Percentiles rank a stretch among this genome's conserved stretches.
phyloP scores from a whole-genome alignment of 2,888 invertebrate species.

The Empis stercorea region DNA sequence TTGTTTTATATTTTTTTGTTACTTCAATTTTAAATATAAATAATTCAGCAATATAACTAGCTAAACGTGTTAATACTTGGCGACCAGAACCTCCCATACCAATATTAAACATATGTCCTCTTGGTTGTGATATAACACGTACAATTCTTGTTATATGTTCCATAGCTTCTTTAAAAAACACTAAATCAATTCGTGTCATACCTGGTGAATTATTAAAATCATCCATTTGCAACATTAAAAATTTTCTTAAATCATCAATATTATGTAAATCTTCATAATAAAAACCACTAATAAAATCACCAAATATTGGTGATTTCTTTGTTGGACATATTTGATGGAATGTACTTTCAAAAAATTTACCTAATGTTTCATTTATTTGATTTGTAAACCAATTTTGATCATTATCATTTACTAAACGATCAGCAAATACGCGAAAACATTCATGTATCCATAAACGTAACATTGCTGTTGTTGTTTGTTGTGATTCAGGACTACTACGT shows the following conservation, averaged over 20 bases:
- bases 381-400: conserved; percentile 66
- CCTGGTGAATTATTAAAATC: conserved; percentile 63
- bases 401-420: conserved; percentile 64
- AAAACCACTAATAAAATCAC: conserved; percentile 67
- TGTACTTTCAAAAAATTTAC: conserved; percentile 66
- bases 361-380: conserved; percentile 59
- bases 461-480: conserved; percentile 55
- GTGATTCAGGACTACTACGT: conserved; percentile 62
- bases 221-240: conserved; percentile 37
- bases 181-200: conserved; percentile 64
- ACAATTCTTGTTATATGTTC: conserved; percentile 74
- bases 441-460: conserved; percentile 80
- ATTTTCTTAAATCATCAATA: conserved; percentile 42
- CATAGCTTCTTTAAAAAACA: conserved; percentile 76
- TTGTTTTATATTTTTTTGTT: conserved; percentile 59
- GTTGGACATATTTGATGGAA: conserved; percentile 65
- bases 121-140: conserved; percentile 68
- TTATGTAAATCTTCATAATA: conserved; percentile 69
- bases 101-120: conserved; percentile 72
- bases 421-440: conserved; percentile 69
- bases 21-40: conserved; percentile 66
- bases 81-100: conserved; percentile 81
- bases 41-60: conserved; percentile 69
- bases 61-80: conserved; percentile 63
- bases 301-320: conserved; percentile 56